A percentile compares a stretch with the other conserved stretches of the same genome.
Conservation (phyloP, 1,140 invertebrate species). For the Tetramorium simillimum region DNA sequence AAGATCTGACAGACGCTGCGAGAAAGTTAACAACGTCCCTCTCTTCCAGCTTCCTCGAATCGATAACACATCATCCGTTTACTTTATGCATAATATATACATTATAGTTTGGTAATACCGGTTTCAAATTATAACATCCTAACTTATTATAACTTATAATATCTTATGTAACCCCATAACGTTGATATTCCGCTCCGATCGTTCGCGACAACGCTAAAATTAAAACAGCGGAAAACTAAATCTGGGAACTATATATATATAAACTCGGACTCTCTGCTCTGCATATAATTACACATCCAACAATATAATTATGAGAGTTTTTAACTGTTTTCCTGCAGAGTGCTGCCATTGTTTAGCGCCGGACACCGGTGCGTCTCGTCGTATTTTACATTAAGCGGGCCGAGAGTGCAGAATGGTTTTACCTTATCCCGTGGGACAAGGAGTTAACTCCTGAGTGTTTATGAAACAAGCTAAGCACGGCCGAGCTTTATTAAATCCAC, state of each 20-base stretch:
- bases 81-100: neutral
- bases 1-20: neutral
- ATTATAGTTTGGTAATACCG: neutral
- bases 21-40: neutral
- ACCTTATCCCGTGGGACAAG: constrained; percentile 35
- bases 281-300: neutral
- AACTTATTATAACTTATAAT: neutral
- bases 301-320: constrained; percentile 32
- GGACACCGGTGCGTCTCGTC: neutral
- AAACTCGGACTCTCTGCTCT: neutral
- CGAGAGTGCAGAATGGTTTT: constrained; percentile 35
- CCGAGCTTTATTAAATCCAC: constrained; percentile 67
- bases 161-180: neutral
- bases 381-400: constrained; percentile 44
- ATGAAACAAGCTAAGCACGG: constrained; percentile 59
- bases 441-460: constrained; percentile 55
- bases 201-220: neutral
- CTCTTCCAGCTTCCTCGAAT: neutral
- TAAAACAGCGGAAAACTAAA: neutral
- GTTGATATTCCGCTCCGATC: neutral
- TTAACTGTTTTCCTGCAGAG: constrained; percentile 12
- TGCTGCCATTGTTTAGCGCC: neutral
- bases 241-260: neutral
- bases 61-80: constrained; percentile 1
- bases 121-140: neutral